These are phyloP conservation scores for Druon quercuslanigerum DNA, from an alignment of 1,140 invertebrate species.

Conservation along the genomic window DNA sequence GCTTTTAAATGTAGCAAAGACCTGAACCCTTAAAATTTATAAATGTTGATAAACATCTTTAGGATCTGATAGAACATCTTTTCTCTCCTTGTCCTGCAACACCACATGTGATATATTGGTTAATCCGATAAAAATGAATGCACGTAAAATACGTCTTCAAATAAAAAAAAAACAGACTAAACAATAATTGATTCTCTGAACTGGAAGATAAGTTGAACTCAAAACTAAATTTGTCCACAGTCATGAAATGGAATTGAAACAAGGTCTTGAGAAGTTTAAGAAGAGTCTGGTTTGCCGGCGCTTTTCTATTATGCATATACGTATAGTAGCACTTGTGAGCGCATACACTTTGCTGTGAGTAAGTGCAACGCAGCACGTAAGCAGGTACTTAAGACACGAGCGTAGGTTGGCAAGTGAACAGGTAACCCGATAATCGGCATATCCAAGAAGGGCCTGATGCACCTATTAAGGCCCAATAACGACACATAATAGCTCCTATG, in stretches of 20 bases:
- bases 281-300: constrained; percentile 18
- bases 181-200: background rate
- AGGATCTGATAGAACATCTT: no score
- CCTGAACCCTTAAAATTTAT: no score
- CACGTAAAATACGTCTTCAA: no score
- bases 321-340: constrained; percentile 53
- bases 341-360: constrained; percentile 45
- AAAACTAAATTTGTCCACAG: constrained; percentile 5
- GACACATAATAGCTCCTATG: constrained; percentile 64
- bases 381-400: constrained; percentile 51
- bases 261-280: constrained; percentile 1
- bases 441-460: constrained; percentile 61
- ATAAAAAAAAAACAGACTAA: background rate
- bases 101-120: no score
- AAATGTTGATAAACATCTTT: no score
- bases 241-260: constrained; percentile 6
- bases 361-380: constrained; percentile 54
- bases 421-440: constrained; percentile 70
- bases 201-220: background rate
- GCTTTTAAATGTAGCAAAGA: no score
- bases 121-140: no score
- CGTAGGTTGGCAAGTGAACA: constrained; percentile 47
- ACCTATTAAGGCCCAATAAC: constrained; percentile 71
- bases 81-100: no score
- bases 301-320: constrained; percentile 51